Conservation (phyloP, 2,888 invertebrate species). For the Spodoptera exigua region DNA sequence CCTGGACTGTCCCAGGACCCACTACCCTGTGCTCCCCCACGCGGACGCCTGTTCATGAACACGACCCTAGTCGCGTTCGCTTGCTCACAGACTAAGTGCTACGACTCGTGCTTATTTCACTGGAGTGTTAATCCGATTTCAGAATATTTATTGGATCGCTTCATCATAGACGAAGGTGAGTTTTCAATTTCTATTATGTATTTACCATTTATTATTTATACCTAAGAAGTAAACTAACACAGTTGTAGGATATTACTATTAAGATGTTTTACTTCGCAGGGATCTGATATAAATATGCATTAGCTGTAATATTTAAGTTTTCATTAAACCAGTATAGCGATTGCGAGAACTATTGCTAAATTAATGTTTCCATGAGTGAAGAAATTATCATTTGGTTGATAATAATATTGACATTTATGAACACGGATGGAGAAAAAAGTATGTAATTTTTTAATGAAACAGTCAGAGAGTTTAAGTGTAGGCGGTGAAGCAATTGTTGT, state of each 20-base stretch:
- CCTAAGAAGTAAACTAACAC: background rate
- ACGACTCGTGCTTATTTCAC: conserved; percentile 85
- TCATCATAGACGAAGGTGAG: conserved; percentile 79
- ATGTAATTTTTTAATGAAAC: conserved; percentile 53
- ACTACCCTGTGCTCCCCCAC: conserved; percentile 69
- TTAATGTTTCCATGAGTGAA: conserved; percentile 42
- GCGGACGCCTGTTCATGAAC: conserved; percentile 69
- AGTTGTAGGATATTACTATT: background rate
- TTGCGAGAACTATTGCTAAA: conserved; percentile 48
- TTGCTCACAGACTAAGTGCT: conserved; percentile 82
- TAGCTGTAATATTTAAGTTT: conserved; percentile 28
- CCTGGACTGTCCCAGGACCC: conserved; percentile 71
- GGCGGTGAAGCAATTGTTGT: conserved; percentile 55
- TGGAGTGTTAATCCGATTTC: conserved; percentile 86
- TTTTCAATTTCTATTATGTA: conserved; percentile 49
- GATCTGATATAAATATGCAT: conserved; percentile 9
- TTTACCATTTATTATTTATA: conserved; percentile 10
- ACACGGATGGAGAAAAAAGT: conserved; percentile 52
- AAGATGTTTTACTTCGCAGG: conserved; percentile 5
- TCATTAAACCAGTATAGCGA: conserved; percentile 30
- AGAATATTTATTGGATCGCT: conserved; percentile 86
- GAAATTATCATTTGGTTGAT: conserved; percentile 50
- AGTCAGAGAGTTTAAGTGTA: conserved; percentile 47
- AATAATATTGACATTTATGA: conserved; percentile 57
- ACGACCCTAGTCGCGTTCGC: conserved; percentile 70